Conservation (phyloP, 1,140 invertebrate genomes). For the Teleogryllus occipitalis region DNA sequence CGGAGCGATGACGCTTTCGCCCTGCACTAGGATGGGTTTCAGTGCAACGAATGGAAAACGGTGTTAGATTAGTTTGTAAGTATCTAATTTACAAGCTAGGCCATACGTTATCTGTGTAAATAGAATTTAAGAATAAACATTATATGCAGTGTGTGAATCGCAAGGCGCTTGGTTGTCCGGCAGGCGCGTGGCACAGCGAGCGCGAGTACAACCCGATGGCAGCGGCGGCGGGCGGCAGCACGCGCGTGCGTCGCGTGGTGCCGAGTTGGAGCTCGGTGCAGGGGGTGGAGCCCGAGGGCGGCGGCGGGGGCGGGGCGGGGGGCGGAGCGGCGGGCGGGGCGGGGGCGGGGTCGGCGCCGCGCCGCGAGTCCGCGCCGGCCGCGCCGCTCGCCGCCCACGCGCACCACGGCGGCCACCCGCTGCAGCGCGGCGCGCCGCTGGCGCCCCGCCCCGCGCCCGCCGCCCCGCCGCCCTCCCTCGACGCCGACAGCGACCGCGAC, state of each 20-base stretch:
- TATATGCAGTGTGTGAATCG: too few relatives aligned
- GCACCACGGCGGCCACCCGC: too few relatives aligned
- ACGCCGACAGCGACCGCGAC: slow-evolving; percentile 26
- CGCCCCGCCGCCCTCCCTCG: slow-evolving; percentile 20
- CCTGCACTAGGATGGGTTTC: too few relatives aligned
- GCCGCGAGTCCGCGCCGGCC: slow-evolving; percentile 30
- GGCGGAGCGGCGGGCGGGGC: slow-evolving; percentile 28
- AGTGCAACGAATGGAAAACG: too few relatives aligned
- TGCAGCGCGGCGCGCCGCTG: slow-evolving; percentile 23
- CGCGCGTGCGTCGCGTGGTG: slow-evolving; percentile 27
- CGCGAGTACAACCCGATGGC: not conserved
- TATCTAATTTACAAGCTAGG: too few relatives aligned
- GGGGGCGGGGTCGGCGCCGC: too few relatives aligned
- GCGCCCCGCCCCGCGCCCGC: slow-evolving; percentile 28
- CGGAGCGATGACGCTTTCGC: too few relatives aligned
- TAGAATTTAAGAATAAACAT: too few relatives aligned
- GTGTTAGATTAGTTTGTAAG: too few relatives aligned
- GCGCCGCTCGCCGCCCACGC: slow-evolving; percentile 20
- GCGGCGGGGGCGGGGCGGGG: slow-evolving; percentile 25
- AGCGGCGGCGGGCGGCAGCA: not conserved
- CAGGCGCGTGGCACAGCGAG: too few relatives aligned
- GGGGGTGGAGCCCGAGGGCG: slow-evolving; percentile 26
- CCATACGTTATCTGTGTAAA: too few relatives aligned
- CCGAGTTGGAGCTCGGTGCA: slow-evolving; percentile 23
- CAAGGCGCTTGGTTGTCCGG: too few relatives aligned